A percentile compares a stretch with the other conserved stretches of the same genome.
Evolutionary conservation across 2,888 invertebrate genomes (phyloP).

Genomic region (Shargacucullia verbasci): DNA sequence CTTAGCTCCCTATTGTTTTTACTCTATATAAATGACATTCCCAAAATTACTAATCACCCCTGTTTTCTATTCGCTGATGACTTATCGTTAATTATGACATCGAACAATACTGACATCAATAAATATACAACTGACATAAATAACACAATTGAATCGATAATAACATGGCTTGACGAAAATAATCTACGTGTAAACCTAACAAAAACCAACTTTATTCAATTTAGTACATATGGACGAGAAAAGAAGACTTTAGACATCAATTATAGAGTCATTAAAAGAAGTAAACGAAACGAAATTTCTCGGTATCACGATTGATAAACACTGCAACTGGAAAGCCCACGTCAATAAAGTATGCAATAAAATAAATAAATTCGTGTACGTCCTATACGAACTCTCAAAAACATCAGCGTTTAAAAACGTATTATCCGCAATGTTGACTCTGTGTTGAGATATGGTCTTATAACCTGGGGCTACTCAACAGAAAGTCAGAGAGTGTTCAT

Average conservation of each 20-base stretch:
- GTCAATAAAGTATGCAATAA: neutral
- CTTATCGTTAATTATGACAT: conserved; percentile 5
- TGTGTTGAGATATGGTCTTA: neutral
- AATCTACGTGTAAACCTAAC: conserved; percentile 5
- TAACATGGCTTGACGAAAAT: conserved; percentile 5
- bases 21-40: neutral
- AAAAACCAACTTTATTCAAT: neutral
- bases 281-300: neutral
- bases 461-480: neutral
- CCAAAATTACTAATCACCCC: neutral
- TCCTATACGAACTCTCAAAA: neutral
- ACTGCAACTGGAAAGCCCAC: neutral
- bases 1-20: no score
- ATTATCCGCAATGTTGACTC: neutral
- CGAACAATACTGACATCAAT: conserved; percentile 4
- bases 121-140: conserved; percentile 9
- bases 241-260: neutral
- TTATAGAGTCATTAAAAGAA: conserved; percentile 1
- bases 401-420: neutral
- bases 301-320: neutral
- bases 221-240: neutral
- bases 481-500: neutral
- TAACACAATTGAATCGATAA: conserved; percentile 4
- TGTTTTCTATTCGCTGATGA: conserved; percentile 1
- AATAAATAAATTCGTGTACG: conserved; percentile 1